phyloP scores from a whole-genome alignment of 2,113 vertebrate genomes.

The Plectropomus leopardus region DNA sequence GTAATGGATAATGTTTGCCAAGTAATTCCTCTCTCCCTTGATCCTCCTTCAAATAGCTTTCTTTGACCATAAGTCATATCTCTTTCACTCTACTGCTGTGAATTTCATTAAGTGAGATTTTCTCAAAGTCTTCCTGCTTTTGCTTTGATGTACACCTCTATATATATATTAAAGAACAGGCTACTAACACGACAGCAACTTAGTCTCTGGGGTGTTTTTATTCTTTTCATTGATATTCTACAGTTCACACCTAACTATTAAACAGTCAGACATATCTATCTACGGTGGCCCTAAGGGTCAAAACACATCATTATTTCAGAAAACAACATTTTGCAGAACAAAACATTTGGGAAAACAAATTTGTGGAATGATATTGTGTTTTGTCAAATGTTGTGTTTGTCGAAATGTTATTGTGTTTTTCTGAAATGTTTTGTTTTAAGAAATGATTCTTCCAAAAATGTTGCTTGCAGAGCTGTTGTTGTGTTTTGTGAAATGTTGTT shows the following conservation, averaged over 20 bases:
- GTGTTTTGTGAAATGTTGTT: too few relatives aligned
- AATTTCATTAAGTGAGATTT: background rate
- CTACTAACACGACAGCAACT: background rate
- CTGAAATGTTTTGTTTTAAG: too few relatives aligned
- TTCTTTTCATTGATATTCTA: background rate
- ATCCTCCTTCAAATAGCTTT: background rate
- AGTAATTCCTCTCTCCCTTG: conserved; percentile 4
- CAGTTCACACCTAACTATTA: background rate
- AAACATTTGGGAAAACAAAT: too few relatives aligned
- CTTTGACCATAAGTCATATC: background rate
- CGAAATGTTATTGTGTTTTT: too few relatives aligned
- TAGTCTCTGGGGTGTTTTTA: background rate
- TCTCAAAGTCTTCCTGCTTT: conserved; percentile 1
- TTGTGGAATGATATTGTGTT: too few relatives aligned
- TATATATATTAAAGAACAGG: background rate
- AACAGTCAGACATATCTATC: background rate
- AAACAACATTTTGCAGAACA: too few relatives aligned
- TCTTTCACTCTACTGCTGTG: background rate
- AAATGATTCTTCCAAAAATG: too few relatives aligned
- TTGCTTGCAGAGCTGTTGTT: too few relatives aligned
- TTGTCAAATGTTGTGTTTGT: too few relatives aligned
- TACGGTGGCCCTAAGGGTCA: too few relatives aligned
- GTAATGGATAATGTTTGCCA: conserved; percentile 22
- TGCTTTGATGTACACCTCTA: background rate
- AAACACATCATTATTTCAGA: too few relatives aligned